These are phyloP conservation scores for Dicyrtoma fusca DNA, from an alignment of 2,888 invertebrate species.

Conservation along the genomic window DNA sequence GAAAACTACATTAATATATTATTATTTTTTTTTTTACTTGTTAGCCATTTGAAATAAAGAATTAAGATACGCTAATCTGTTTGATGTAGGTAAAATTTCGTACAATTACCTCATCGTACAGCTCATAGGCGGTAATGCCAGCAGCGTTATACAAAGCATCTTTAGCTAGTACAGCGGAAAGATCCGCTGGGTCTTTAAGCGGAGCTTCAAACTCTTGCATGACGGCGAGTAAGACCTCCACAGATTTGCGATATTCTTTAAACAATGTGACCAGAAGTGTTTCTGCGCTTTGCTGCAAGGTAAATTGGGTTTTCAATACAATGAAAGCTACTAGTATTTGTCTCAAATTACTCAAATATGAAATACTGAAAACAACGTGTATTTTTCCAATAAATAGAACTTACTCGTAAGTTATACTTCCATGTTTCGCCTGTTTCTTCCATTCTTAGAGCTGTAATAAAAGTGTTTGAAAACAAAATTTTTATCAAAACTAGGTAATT, in stretches of 20 bases:
- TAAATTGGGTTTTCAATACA: too few relatives aligned
- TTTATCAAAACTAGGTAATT: neutral
- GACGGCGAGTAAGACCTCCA: slow-evolving; percentile 75
- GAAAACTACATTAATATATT: slow-evolving; percentile 69
- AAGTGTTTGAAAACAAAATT: slow-evolving; percentile 3
- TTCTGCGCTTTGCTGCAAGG: slow-evolving; percentile 80
- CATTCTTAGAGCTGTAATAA: slow-evolving; percentile 56
- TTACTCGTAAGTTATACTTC: slow-evolving; percentile 85
- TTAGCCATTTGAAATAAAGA: slow-evolving; percentile 10
- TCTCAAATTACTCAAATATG: neutral
- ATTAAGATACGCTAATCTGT: too few relatives aligned
- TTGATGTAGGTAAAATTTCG: neutral
- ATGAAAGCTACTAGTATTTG: neutral
- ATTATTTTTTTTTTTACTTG: neutral
- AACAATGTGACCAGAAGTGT: slow-evolving; percentile 81
- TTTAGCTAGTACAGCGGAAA: slow-evolving; percentile 79
- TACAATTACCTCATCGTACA: slow-evolving; percentile 78
- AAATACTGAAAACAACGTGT: neutral
- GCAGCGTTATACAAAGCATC: slow-evolving; percentile 94
- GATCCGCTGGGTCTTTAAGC: slow-evolving; percentile 69
- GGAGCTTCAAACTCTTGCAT: slow-evolving; percentile 71
- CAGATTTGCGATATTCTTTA: slow-evolving; percentile 73
- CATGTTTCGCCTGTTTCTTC: slow-evolving; percentile 91
- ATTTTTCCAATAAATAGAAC: neutral
- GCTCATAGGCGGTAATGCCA: slow-evolving; percentile 82